These are phyloP conservation scores for Jacana jacana DNA, from an alignment of 2,113 vertebrate species.

Conservation along the genomic window DNA sequence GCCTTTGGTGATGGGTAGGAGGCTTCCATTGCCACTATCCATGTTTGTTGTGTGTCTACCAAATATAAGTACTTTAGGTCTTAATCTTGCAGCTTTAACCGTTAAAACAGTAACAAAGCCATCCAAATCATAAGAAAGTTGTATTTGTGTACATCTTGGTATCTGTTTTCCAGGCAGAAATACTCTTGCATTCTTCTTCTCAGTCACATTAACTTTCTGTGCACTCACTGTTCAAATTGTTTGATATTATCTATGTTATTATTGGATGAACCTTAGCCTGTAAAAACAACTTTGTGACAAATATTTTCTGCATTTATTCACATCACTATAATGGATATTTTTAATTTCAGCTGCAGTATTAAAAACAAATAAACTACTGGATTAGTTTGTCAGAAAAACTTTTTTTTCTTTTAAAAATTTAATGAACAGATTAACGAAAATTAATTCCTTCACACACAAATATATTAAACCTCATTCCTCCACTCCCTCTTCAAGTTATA, in stretches of 20 bases:
- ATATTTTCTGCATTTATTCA: not conserved
- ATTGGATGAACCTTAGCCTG: not conserved
- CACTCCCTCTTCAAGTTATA: not conserved
- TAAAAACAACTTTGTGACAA: not conserved
- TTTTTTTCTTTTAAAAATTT: not conserved
- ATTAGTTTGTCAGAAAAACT: not conserved
- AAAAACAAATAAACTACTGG: not conserved
- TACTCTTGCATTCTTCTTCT: not conserved
- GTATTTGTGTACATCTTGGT: not conserved
- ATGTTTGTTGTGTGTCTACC: not conserved
- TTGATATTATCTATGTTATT: not conserved
- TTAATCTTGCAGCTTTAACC: not conserved
- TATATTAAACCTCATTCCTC: not conserved
- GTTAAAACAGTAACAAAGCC: not conserved
- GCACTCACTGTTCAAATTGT: not conserved
- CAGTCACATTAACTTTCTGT: not conserved
- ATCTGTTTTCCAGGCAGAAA: not conserved
- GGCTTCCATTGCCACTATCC: not conserved
- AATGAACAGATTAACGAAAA: not conserved
- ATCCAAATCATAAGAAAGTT: not conserved
- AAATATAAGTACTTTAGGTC: not conserved
- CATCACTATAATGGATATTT: not conserved
- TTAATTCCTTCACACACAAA: not conserved
- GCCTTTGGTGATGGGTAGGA: not conserved
- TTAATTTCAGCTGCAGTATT: constrained; percentile 9